A percentile compares a stretch with the other conserved stretches of the same genome.
phyloP scores from a whole-genome alignment of 2,888 invertebrate genomes.

The Mesodorylaimus sp. region DNA sequence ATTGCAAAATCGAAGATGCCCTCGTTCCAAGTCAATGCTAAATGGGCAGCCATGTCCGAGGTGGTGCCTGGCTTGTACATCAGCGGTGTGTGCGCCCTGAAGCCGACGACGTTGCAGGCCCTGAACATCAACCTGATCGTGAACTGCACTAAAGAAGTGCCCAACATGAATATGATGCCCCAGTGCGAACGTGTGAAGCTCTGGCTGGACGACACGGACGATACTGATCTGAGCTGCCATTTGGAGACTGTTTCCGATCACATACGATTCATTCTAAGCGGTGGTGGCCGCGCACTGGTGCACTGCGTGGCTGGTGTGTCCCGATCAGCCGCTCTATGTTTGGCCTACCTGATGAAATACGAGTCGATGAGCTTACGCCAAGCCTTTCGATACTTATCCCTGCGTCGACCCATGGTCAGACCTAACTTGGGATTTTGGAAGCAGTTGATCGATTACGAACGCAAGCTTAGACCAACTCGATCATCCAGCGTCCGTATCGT shows the following conservation, averaged over 20 bases:
- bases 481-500: background rate
- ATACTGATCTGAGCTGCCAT: constrained; percentile 23
- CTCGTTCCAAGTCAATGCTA: constrained; percentile 25
- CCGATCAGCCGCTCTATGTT: constrained; percentile 59
- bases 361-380: constrained; percentile 53
- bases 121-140: constrained; percentile 56
- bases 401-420: constrained; percentile 54
- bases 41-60: constrained; percentile 24
- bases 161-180: constrained; percentile 33
- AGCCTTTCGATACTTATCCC: constrained; percentile 56
- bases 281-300: constrained; percentile 49
- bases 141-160: constrained; percentile 61
- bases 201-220: constrained; percentile 27
- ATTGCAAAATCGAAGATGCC: no score
- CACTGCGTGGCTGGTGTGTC: constrained; percentile 80
- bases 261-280: constrained; percentile 16
- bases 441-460: constrained; percentile 64
- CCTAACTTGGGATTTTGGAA: constrained; percentile 78
- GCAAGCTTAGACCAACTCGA: background rate
- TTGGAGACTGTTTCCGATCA: constrained; percentile 24
- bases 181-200: constrained; percentile 34
- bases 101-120: constrained; percentile 45
- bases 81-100: constrained; percentile 55
- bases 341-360: constrained; percentile 71
- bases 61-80: constrained; percentile 47